These are phyloP conservation scores for Centrocercus urophasianus DNA, from an alignment of 2,113 vertebrate species.

Conservation along the genomic window DNA sequence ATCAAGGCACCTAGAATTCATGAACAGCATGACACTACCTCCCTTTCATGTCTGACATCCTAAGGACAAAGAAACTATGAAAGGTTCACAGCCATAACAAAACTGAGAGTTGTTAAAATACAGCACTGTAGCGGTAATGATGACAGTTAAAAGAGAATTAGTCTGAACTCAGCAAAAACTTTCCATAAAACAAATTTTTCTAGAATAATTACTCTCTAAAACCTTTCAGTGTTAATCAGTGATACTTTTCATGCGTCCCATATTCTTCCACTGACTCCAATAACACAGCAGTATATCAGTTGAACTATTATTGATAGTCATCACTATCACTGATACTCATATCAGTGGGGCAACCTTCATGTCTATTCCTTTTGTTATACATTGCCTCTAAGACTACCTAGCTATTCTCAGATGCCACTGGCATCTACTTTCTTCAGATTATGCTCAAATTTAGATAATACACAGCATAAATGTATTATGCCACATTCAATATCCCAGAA, in stretches of 20 bases:
- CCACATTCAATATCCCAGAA: neutral
- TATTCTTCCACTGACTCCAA: neutral
- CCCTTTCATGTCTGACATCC: constrained; percentile 68
- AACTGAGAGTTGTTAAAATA: constrained; percentile 51
- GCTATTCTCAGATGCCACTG: neutral
- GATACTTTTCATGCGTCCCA: neutral
- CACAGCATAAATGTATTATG: neutral
- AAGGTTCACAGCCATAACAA: constrained; percentile 48
- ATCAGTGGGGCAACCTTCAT: neutral
- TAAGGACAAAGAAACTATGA: constrained; percentile 62
- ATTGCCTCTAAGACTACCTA: neutral
- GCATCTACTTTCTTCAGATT: neutral
- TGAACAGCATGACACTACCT: constrained; percentile 51
- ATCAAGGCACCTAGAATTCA: constrained; percentile 70
- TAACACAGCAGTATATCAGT: neutral
- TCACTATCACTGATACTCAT: neutral
- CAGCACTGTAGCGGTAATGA: neutral
- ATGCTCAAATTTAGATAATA: neutral
- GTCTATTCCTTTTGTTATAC: neutral
- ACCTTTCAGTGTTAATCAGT: neutral
- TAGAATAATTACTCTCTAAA: neutral
- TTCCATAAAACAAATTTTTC: constrained; percentile 23
- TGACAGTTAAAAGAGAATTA: constrained; percentile 8
- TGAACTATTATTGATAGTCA: neutral
- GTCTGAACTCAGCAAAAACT: constrained; percentile 18